Conservation (phyloP, 2,888 invertebrate genomes). For the Caenorhabditis drosophilae region DNA sequence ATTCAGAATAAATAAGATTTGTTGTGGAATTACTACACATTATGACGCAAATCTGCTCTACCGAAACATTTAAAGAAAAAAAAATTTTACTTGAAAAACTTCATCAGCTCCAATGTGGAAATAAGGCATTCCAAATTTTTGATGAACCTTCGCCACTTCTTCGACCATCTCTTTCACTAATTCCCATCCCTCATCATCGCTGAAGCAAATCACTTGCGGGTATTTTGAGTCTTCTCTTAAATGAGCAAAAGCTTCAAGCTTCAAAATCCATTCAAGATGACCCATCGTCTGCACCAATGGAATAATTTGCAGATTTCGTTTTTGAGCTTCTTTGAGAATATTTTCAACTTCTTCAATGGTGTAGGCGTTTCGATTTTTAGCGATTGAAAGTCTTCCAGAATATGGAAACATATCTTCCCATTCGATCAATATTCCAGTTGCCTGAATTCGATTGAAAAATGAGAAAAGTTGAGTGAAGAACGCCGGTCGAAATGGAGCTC, state of each 20-base stretch:
- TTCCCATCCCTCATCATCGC: constrained; percentile 68
- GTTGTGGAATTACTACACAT: not conserved
- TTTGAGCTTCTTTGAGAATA: constrained; percentile 34
- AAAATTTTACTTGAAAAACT: constrained; percentile 63
- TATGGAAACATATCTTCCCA: constrained; percentile 90
- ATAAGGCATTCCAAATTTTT: constrained; percentile 74
- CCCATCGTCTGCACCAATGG: constrained; percentile 85
- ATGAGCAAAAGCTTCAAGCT: constrained; percentile 76
- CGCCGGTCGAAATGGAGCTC: constrained; percentile 69
- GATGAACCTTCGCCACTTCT: constrained; percentile 69
- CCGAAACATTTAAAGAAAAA: constrained; percentile 1
- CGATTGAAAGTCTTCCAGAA: constrained; percentile 74
- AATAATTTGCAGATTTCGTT: constrained; percentile 76
- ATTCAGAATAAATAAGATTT: constrained; percentile 5
- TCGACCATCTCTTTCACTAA: constrained; percentile 68
- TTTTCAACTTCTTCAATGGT: constrained; percentile 73
- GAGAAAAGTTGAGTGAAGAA: constrained; percentile 75
- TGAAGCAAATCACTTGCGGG: constrained; percentile 69
- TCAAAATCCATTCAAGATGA: constrained; percentile 82
- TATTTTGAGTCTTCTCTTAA: constrained; percentile 77
- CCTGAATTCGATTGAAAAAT: constrained; percentile 76
- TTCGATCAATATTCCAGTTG: constrained; percentile 81
- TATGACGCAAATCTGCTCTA: no score
- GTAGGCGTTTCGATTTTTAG: constrained; percentile 78
- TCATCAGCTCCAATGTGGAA: constrained; percentile 73